phyloP scores from a whole-genome alignment of 2,888 invertebrate species.

The Orthosia cruda region DNA sequence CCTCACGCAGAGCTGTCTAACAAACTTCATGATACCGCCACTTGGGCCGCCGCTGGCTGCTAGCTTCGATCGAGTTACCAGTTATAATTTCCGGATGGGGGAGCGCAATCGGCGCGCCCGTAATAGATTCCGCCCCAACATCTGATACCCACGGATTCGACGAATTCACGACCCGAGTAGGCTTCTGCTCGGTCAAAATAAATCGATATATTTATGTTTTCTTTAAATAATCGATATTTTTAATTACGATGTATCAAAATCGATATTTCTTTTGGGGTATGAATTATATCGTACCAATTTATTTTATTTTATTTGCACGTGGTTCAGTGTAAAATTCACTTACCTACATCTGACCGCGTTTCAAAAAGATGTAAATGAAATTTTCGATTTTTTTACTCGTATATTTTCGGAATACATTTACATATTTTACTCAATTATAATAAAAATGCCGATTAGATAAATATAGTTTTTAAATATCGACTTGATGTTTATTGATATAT shows the following conservation, averaged over 20 bases:
- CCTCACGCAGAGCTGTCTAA: slow-evolving; percentile 30
- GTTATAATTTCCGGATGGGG: slow-evolving; percentile 75
- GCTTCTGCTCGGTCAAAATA: neutral
- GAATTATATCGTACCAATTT: no score
- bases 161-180: slow-evolving; percentile 54
- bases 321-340: neutral
- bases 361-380: no score
- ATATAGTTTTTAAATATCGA: neutral
- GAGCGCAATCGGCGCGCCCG: slow-evolving; percentile 66
- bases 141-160: slow-evolving; percentile 66
- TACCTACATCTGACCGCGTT: no score
- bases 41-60: slow-evolving; percentile 48
- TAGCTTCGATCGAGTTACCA: slow-evolving; percentile 71
- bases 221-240: neutral
- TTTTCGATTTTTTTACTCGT: no score
- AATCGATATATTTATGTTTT: neutral
- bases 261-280: no score
- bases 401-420: no score
- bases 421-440: no score
- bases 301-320: neutral
- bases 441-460: no score
- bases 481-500: neutral
- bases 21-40: slow-evolving; percentile 60
- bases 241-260: neutral
- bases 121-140: slow-evolving; percentile 73